Evolutionary conservation across 1,140 invertebrate genomes (phyloP).

Genomic region (Frieseomelitta varia): DNA sequence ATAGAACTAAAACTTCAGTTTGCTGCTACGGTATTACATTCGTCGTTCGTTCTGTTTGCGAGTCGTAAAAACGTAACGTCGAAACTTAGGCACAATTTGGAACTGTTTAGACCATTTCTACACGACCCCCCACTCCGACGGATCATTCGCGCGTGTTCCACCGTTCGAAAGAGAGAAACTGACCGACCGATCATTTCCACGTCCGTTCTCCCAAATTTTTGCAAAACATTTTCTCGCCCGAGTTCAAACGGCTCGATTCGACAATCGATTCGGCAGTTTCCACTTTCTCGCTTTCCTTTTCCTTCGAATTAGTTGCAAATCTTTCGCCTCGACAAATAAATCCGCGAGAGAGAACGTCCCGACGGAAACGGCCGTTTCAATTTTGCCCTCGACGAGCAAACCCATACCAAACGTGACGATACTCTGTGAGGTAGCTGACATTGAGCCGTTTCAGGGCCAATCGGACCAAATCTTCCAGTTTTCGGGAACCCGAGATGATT

Average conservation of each 20-base stretch:
- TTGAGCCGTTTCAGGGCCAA: constrained; percentile 79
- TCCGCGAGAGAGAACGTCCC: no score
- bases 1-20: constrained; percentile 59
- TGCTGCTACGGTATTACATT: constrained; percentile 57
- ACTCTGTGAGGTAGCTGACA: constrained; percentile 80
- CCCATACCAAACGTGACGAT: constrained; percentile 74
- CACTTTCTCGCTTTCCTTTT: no score
- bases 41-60: constrained; percentile 63
- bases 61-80: constrained; percentile 78
- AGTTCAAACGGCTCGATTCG: no score
- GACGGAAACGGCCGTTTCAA: constrained; percentile 5
- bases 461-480: constrained; percentile 74
- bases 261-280: no score
- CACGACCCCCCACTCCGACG: constrained; percentile 33
- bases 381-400: constrained; percentile 55
- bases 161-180: constrained; percentile 17
- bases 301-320: no score
- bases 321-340: no score
- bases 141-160: constrained; percentile 27
- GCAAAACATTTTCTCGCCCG: no score
- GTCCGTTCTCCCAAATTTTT: neutral
- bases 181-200: neutral
- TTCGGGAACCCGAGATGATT: constrained; percentile 20
- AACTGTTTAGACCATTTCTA: constrained; percentile 80
- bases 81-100: constrained; percentile 83